Evolutionary conservation across 2,113 vertebrate species (phyloP), one percentile per base, ranked within the genome.

Genomic region (Carollia perspicillata): DNA sequence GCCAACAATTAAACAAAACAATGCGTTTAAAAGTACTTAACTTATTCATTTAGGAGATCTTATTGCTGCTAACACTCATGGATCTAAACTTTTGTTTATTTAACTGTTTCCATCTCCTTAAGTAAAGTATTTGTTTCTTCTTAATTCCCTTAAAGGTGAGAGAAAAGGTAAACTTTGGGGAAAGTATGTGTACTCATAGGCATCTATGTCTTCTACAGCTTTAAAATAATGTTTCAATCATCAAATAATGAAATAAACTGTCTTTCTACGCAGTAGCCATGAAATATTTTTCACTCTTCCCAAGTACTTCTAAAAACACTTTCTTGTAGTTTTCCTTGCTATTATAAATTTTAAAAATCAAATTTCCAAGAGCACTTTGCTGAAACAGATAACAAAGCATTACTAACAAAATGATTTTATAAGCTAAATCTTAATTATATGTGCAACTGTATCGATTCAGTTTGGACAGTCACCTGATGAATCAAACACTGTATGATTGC

Each of bases 381-480:
- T 72, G 69, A 90, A 35, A 89, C 55, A 93, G 81, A 79, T 23
- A 22, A 86, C 37, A 94, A 10, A 74, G 72, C 49, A 55, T 79
- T 95, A 74, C 51, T 85, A 90, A 94, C n/a, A 80, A 77, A 92
- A 49, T 44, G 47, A 93, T 58, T 84, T 97, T 37, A 63, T 42
- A 75, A 78, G 60, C 40, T 81, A 37, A 72, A 74, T 71, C 77
- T 92, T 92, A 95, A 85, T 81, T 72, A 68, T 26, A 89, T 17
- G 49, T 79, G 42, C 49, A 55, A 87, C 30, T 42, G 3, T 9
- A 44, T 95, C 72, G 22, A 37, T 84, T 71, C 33, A 97, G 20
- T 86, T 71, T 94, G 96, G 68, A 84, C 87, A 58, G 96, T 28
- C 60, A 78, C 68, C 90, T 53, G 33, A 94, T 90, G n/a, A 47